Evolutionary conservation across 2,888 invertebrate genomes (phyloP).

Genomic region (Phyllotreta striolata): DNA sequence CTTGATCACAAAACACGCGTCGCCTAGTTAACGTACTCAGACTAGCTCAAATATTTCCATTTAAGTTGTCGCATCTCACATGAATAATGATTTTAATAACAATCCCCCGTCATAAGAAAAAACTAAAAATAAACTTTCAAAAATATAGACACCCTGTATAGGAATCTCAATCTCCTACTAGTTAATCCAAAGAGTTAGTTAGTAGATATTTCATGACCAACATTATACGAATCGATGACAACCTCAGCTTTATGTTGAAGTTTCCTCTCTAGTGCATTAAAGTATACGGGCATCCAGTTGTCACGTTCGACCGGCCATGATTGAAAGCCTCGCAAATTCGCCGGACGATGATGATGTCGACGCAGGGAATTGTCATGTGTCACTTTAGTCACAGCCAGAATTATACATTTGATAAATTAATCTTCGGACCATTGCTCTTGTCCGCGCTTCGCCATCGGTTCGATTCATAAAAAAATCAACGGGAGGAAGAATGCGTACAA

Average conservation of each 20-base stretch:
- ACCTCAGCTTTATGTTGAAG: background rate
- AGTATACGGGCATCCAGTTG: slow-evolving; percentile 36
- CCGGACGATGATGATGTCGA: slow-evolving; percentile 50
- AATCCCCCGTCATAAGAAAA: no score
- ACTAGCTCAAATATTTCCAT: background rate
- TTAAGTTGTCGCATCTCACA: no score
- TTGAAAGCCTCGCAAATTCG: slow-evolving; percentile 51
- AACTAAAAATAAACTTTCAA: no score
- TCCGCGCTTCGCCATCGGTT: slow-evolving; percentile 18
- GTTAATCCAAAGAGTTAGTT: no score
- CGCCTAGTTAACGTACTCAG: slow-evolving; percentile 7
- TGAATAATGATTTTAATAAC: no score
- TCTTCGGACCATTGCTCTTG: slow-evolving; percentile 37
- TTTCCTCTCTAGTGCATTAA: slow-evolving; percentile 31
- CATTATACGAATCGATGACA: no score
- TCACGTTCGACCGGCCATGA: slow-evolving; percentile 48
- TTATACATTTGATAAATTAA: slow-evolving; percentile 54
- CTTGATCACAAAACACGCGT: slow-evolving; percentile 17
- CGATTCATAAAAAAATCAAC: slow-evolving; percentile 25
- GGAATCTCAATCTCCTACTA: no score
- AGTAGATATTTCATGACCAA: no score
- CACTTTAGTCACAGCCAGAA: slow-evolving; percentile 54
- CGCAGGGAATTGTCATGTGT: slow-evolving; percentile 54
- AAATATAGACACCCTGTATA: no score
- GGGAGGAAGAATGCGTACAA: slow-evolving; percentile 25